Percentiles rank a stretch among this genome's conserved stretches.
phyloP scores from a whole-genome alignment of 2,797 vertebrate genomes.

The Octomys mimax region DNA sequence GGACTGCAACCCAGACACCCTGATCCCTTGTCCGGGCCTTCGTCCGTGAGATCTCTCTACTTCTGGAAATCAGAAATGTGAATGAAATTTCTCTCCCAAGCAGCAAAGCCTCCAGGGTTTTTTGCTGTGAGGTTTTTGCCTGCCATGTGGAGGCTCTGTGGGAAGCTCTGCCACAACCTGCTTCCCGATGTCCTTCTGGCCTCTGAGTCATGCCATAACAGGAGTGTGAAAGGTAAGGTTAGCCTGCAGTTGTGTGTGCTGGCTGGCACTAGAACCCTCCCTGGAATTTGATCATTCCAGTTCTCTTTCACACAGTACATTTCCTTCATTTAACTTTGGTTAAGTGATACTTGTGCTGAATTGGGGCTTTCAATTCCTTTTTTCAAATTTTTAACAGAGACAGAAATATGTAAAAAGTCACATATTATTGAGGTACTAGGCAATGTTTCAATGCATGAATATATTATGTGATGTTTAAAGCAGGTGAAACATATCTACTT shows the following conservation, averaged over 20 bases:
- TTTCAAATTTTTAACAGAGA: neutral
- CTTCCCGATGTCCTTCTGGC: neutral
- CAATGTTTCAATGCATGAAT: neutral
- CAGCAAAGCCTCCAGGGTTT: neutral
- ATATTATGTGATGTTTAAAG: neutral
- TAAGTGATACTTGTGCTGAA: neutral
- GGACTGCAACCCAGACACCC: neutral
- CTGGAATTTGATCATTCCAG: conserved; percentile 1
- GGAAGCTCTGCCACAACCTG: neutral
- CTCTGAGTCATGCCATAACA: neutral
- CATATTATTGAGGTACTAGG: neutral
- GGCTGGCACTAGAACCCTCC: neutral
- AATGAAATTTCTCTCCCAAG: neutral
- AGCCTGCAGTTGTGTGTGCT: neutral
- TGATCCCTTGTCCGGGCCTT: neutral
- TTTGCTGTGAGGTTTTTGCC: neutral
- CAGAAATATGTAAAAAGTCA: neutral
- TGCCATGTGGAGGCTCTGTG: neutral
- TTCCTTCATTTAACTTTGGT: neutral
- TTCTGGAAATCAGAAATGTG: neutral
- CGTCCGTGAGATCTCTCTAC: neutral
- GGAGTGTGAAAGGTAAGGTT: neutral
- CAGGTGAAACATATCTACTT: neutral
- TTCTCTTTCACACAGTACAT: neutral
- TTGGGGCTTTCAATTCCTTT: neutral